These are phyloP conservation scores for Malurus alboscapulatus DNA, from an alignment of 2,113 vertebrate species.

Conservation along the genomic window DNA sequence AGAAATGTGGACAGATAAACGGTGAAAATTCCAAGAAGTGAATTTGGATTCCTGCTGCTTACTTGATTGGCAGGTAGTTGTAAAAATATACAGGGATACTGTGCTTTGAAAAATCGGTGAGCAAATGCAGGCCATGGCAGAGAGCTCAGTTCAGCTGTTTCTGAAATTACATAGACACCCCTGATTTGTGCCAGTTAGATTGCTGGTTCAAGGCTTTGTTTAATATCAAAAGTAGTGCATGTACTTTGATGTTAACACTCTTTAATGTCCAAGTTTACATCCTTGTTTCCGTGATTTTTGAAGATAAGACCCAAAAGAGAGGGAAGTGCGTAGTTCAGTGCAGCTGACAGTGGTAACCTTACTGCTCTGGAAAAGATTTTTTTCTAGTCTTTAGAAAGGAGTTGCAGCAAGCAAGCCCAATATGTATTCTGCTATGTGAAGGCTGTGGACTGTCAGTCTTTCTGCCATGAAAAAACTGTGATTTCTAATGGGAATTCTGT, in stretches of 20 bases:
- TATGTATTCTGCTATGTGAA: not conserved
- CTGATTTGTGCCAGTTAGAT: slow-evolving; percentile 41
- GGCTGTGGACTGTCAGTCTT: not conserved
- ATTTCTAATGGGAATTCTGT: slow-evolving; percentile 29
- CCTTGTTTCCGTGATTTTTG: slow-evolving; percentile 60
- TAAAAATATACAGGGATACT: not conserved
- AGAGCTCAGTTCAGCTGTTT: slow-evolving; percentile 10
- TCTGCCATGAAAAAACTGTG: not conserved
- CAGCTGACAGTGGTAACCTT: slow-evolving; percentile 22
- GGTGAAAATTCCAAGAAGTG: not conserved
- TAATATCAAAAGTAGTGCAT: slow-evolving; percentile 49
- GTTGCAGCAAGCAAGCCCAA: slow-evolving; percentile 9
- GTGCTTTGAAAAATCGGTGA: not conserved
- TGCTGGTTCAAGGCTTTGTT: slow-evolving; percentile 40
- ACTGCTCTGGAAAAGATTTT: not conserved
- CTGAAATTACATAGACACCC: slow-evolving; percentile 24
- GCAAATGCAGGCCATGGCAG: not conserved
- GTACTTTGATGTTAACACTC: slow-evolving; percentile 55
- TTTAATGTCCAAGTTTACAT: slow-evolving; percentile 63
- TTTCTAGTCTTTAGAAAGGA: not conserved
- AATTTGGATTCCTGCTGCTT: not conserved
- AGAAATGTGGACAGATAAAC: not conserved
- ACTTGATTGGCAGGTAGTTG: not conserved
- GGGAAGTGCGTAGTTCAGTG: slow-evolving; percentile 21
- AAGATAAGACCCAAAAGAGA: slow-evolving; percentile 33